These are phyloP conservation scores for Stictonetta naevosa DNA, from an alignment of 2,113 vertebrate genomes.

Conservation along the genomic window DNA sequence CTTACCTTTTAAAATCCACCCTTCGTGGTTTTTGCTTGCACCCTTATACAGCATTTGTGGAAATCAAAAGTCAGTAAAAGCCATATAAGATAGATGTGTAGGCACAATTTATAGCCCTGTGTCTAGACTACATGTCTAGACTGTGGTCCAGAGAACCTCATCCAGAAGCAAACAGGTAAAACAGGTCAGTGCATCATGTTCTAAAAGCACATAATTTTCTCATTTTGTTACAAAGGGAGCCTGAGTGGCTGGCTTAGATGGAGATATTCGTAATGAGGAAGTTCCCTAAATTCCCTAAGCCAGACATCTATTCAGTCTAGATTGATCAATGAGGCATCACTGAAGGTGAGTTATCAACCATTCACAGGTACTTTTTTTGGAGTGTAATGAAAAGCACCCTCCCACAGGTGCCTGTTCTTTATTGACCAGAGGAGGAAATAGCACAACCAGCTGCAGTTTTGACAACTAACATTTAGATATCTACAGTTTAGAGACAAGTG, in stretches of 20 bases:
- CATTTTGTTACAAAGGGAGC: not conserved
- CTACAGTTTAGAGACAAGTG: not conserved
- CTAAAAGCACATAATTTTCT: not conserved
- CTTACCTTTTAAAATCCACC: not conserved
- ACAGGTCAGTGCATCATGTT: not conserved
- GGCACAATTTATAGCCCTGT: not conserved
- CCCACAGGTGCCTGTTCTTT: not conserved
- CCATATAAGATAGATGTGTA: not conserved
- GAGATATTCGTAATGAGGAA: not conserved
- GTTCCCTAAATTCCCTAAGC: not conserved
- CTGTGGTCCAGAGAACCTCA: not conserved
- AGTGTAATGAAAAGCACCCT: not conserved
- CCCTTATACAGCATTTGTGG: not conserved
- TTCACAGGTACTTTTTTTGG: not conserved
- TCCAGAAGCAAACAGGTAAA: not conserved
- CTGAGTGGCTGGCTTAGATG: not conserved
- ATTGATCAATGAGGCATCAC: no score
- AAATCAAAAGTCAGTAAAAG: not conserved
- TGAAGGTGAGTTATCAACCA: not conserved
- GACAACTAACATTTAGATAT: not conserved
- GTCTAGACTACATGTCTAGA: not conserved
- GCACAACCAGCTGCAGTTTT: not conserved
- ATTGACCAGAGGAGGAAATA: not conserved
- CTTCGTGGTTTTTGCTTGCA: not conserved
- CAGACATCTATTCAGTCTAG: not conserved